A percentile compares a stretch with the other conserved stretches of the same genome.
phyloP scores from a whole-genome alignment of 1,140 invertebrate species.

The Nautilus pompilius region DNA sequence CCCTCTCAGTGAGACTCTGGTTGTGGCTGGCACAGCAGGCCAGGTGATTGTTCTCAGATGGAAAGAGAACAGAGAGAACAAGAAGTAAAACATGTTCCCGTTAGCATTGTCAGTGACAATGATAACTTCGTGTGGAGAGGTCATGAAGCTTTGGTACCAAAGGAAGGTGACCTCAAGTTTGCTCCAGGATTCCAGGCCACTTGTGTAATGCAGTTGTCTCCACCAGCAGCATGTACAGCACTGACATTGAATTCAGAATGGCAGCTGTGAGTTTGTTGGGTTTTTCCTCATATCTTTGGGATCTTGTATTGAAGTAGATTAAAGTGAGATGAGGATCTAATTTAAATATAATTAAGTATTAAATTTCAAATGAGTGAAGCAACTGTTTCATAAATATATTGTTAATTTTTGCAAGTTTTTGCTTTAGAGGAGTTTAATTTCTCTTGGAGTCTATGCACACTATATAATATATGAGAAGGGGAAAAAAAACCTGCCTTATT shows the following conservation, averaged over 20 bases:
- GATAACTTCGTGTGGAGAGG: conserved; percentile 98
- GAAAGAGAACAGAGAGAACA: conserved; percentile 45
- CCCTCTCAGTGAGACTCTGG: conserved; percentile 76
- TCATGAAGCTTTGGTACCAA: conserved; percentile 73
- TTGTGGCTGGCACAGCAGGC: conserved; percentile 91
- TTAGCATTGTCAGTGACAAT: conserved; percentile 85
- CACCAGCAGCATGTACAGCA: conserved; percentile 89
- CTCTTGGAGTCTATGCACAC: no score
- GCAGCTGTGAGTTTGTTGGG: conserved; percentile 72
- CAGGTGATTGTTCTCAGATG: conserved; percentile 78
- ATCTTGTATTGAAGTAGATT: no score
- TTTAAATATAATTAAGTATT: no score
- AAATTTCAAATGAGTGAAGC: not conserved
- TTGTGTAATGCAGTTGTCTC: conserved; percentile 80
- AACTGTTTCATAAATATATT: no score
- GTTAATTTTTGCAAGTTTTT: no score
- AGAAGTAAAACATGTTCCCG: conserved; percentile 59
- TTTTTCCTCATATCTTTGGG: no score
- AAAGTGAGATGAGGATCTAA: no score
- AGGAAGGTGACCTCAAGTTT: conserved; percentile 55
- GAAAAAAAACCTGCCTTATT: no score
- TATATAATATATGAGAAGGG: no score
- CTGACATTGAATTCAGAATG: conserved; percentile 84
- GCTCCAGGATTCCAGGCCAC: conserved; percentile 72
- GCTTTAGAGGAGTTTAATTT: no score